Base-by-base conservation (phyloP, 2,113 vertebrate species). In the Phycodurus eques region DNA sequence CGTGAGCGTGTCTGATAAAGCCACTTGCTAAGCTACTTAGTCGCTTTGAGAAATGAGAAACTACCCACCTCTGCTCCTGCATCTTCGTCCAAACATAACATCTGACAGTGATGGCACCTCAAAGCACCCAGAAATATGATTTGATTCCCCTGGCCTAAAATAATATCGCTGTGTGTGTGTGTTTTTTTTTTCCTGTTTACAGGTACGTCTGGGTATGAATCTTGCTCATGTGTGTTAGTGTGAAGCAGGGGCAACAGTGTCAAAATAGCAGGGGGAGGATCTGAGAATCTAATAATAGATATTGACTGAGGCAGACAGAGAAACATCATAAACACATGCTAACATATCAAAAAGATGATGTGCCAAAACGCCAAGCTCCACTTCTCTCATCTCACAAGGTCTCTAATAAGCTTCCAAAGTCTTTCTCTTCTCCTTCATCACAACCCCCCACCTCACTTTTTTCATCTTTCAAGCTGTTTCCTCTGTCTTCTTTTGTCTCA, bases 231-330 rank as follows among this genome's bases (percentile, higher is more conserved):
- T 79, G 81, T 80, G 70, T 68, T 43, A 75, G 81, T 87, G 85
- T 77, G 80, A 86, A 90, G 66, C 71, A 78, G 84, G 72, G 88
- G 82, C 71, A 39, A 61, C 70, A 86, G 81, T 89, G 88, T 89
- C 88, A 88, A 85, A 88, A 83, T 78, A 83, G 79, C 88, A 81
- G 74, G 76, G 68, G 71, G 80, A 81, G 80, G 87, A 90, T 88
- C 83, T 89, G 84, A 90, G 79, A 77, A 60, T 85, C 88, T 89
- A 89, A 88, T 89, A 90, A 91, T 91, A 90, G 87, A 85, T 81
- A 77, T 83, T 80, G 88, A 89, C 85, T 75, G 83, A 88, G 51
- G 74, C 82, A 88, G 89, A 89, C 65, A 83, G 80, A 87, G 87
- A 83, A 84, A 83, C 88, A 87, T 85, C 87, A 88, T 87, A 84